Base-by-base conservation (phyloP, 2,113 vertebrate species). In the Xiphias gladius region DNA sequence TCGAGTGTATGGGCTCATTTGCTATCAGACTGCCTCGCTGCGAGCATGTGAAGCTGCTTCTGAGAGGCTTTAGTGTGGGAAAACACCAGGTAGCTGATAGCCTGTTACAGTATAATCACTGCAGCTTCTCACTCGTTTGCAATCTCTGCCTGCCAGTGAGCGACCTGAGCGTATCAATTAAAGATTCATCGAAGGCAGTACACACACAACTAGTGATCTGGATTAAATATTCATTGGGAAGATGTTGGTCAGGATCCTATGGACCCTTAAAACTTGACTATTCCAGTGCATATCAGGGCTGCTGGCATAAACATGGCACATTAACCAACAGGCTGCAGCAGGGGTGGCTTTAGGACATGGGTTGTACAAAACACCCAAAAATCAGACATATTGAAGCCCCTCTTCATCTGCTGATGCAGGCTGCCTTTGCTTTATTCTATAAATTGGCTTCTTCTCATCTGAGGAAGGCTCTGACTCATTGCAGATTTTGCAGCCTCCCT, bases 191-290 rank as follows among this genome's bases (percentile, higher is more conserved):
- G 75, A 79, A 88, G 71, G 74, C 71, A 30, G 55, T 28, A 70
- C 82, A 87, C 86, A 89, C 85, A 87, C 88, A 86, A 85, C 70
- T 12, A 75, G 78, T 28, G 62, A 89, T 83, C 82, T 30, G 82
- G 84, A 91, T 94, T 82, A 92, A 94, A 93, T 91, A 93, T 93
- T 90, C 70, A 94, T 88, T 20, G 74, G n/a, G 59, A 82, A 82
- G 90, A 90, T 86, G 84, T 80, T 81, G 86, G 85, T 86, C 63
- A 48, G 86, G 84, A 85, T 91, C 83, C 68, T 80, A 76, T 83
- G 83, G 78, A 87, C 83, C 82, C 26, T 76, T 43, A 57, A 86
- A 73, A 70, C 79, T 73, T 67, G 68, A 73, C n/a, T 88, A 12
- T 57, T 70, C 50, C 28, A 20, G 41, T 22, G 48, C 62, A 61